Evolutionary conservation across 2,888 invertebrate species (phyloP).

Genomic region (Pelosia muscerda): DNA sequence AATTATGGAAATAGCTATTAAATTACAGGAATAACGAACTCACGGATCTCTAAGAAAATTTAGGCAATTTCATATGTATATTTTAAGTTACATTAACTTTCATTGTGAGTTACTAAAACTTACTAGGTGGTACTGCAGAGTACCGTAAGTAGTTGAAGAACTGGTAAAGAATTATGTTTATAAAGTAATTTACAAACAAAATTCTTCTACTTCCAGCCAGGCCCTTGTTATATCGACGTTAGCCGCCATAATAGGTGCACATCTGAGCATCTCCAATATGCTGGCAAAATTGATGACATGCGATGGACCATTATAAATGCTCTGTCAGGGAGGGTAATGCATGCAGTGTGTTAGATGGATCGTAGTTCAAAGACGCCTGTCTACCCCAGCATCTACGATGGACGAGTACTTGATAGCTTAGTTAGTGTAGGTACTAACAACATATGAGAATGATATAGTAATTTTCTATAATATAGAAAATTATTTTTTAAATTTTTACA

Average conservation of each 20-base stretch:
- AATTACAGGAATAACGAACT: no score
- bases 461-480: no score
- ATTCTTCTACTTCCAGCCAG: no score
- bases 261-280: slow-evolving; percentile 30
- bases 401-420: neutral
- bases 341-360: slow-evolving; percentile 42
- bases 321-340: slow-evolving; percentile 49
- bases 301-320: slow-evolving; percentile 57
- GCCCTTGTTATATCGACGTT: neutral
- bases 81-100: no score
- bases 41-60: no score
- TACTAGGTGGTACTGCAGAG: no score
- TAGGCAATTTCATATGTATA: no score
- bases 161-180: no score
- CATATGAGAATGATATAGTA: neutral
- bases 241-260: neutral
- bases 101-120: no score
- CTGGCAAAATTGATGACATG: slow-evolving; percentile 53
- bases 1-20: no score
- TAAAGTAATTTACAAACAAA: no score
- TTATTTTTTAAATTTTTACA: neutral
- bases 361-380: slow-evolving; percentile 22
- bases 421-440: neutral
- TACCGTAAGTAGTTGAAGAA: no score
- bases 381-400: neutral